phyloP scores from a whole-genome alignment of 1,140 invertebrate species.

The Calephelis virginiensis region DNA sequence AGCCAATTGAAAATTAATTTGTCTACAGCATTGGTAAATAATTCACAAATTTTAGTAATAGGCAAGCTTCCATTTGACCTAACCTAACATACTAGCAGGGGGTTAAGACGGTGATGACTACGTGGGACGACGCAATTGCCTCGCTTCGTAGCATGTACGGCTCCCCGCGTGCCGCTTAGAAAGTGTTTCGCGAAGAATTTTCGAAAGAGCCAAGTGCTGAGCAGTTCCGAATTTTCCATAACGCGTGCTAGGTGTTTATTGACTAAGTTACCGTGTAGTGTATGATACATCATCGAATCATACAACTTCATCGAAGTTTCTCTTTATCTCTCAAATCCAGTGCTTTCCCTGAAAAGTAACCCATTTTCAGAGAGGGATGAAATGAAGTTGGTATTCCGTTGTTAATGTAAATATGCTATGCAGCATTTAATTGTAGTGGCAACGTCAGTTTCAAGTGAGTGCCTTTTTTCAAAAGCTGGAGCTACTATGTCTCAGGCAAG shows the following conservation, averaged over 20 bases:
- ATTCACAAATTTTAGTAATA: too few species aligned
- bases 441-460: slow-evolving; percentile 33
- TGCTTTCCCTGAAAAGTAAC: too few species aligned
- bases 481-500: slow-evolving; percentile 27
- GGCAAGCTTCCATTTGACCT: too few species aligned
- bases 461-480: slow-evolving; percentile 30
- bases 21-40: too few species aligned
- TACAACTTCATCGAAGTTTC: too few species aligned
- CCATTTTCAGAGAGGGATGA: slow-evolving; percentile 38
- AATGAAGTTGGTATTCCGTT: slow-evolving; percentile 35
- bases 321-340: too few species aligned
- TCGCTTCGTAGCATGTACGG: background rate
- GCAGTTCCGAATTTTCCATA: background rate
- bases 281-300: too few species aligned
- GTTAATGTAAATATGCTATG: slow-evolving; percentile 30
- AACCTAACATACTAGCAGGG: background rate
- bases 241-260: background rate
- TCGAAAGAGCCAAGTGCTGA: background rate
- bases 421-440: slow-evolving; percentile 34
- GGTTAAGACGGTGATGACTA: background rate
- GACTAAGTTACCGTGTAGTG: background rate
- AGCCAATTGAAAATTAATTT: too few species aligned
- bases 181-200: background rate
- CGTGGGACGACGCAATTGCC: background rate
- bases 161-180: background rate